Evolutionary conservation across 2,888 invertebrate genomes (phyloP).

Genomic region (Dryocosmus kuriphilus): DNA sequence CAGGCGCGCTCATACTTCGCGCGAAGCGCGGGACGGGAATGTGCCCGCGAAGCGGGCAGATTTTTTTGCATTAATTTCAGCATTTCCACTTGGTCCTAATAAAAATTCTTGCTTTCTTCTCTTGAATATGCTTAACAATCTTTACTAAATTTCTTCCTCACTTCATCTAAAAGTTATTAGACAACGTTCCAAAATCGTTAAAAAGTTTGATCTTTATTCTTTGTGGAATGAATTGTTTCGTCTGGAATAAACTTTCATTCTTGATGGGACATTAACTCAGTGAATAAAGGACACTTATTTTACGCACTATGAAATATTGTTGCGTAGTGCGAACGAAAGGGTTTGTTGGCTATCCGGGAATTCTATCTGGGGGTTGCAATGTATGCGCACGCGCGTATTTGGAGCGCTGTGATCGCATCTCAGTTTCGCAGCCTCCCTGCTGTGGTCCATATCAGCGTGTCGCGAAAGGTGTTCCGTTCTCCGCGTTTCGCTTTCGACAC

Average conservation of each 20-base stretch:
- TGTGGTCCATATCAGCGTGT: constrained; percentile 70
- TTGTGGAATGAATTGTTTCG: too few relatives aligned
- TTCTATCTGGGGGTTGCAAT: constrained; percentile 69
- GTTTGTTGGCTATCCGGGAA: constrained; percentile 62
- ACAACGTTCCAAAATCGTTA: too few relatives aligned
- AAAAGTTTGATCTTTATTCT: too few relatives aligned
- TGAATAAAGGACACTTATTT: constrained; percentile 18
- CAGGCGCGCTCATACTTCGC: too few relatives aligned
- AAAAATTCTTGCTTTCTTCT: too few relatives aligned
- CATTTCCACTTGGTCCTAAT: too few relatives aligned
- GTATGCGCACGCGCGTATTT: constrained; percentile 69
- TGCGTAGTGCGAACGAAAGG: constrained; percentile 50
- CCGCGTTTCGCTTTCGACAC: constrained; percentile 45
- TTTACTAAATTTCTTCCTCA: too few relatives aligned
- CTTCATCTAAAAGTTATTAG: too few relatives aligned
- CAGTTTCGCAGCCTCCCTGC: constrained; percentile 77
- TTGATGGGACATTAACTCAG: background rate
- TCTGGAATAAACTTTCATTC: background rate
- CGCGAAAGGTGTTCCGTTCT: constrained; percentile 69
- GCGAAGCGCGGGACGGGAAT: too few relatives aligned
- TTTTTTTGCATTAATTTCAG: too few relatives aligned
- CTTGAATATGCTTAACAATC: too few relatives aligned
- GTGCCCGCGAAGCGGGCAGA: too few relatives aligned
- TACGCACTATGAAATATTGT: constrained; percentile 26
- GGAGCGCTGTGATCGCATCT: constrained; percentile 69